Conservation (phyloP, 2,888 invertebrate genomes). For the Phyllotreta cruciferae region DNA sequence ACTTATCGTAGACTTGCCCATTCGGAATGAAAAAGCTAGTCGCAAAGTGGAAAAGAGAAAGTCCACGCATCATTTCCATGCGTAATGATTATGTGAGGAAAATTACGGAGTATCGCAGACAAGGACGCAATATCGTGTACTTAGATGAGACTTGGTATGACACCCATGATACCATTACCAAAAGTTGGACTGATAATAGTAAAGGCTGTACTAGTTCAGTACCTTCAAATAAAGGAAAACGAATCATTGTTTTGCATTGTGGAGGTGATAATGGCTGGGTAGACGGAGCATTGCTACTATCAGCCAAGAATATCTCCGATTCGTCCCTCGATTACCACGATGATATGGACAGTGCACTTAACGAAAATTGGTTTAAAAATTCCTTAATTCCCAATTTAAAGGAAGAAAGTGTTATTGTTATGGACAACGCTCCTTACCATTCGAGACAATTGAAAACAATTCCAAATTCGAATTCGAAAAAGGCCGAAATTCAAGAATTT, state of each 20-base stretch:
- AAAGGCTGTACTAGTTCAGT: neutral
- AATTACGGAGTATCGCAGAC: neutral
- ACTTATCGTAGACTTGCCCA: constrained; percentile 25
- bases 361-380: constrained; percentile 33
- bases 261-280: neutral
- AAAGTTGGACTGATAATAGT: neutral
- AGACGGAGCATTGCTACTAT: neutral
- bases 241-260: neutral
- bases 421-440: constrained; percentile 39
- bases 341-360: constrained; percentile 20
- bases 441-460: constrained; percentile 31
- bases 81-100: neutral
- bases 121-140: constrained; percentile 11
- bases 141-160: constrained; percentile 39
- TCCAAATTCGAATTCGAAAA: constrained; percentile 30
- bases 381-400: constrained; percentile 33
- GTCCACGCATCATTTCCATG: neutral
- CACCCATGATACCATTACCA: constrained; percentile 11
- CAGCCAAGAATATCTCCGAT: neutral
- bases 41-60: too few relatives aligned
- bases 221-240: neutral
- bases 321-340: constrained; percentile 26
- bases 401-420: constrained; percentile 35
- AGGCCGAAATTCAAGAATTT: constrained; percentile 39
- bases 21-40: constrained; percentile 25